These are phyloP conservation scores for Lepidiolamprologus cunningtoni DNA, from an alignment of 2,113 vertebrate species.

Conservation along the genomic window DNA sequence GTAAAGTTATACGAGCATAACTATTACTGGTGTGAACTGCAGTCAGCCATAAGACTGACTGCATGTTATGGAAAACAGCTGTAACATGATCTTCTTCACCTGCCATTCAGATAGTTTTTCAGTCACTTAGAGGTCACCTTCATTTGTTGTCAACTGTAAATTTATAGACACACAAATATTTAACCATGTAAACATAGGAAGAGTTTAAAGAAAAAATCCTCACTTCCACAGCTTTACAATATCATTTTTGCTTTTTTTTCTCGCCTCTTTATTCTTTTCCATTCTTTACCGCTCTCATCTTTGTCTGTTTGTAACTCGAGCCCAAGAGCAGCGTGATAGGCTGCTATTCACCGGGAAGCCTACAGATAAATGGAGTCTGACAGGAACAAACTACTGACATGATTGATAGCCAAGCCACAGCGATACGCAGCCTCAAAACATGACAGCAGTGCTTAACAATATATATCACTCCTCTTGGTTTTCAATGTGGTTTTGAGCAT, in stretches of 20 bases:
- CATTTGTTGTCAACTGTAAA: not conserved
- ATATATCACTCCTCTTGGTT: constrained; percentile 8
- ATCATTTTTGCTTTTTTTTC: not conserved
- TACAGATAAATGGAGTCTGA: constrained; percentile 38
- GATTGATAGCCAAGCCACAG: constrained; percentile 27
- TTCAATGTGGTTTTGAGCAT: not conserved
- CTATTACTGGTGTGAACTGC: not conserved
- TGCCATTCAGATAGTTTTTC: not conserved
- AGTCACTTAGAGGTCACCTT: not conserved
- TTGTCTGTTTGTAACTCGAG: constrained; percentile 42
- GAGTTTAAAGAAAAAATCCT: not conserved
- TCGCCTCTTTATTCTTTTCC: not conserved
- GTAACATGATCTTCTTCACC: not conserved
- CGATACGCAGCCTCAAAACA: constrained; percentile 7
- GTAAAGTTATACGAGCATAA: not conserved
- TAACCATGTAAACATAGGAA: not conserved
- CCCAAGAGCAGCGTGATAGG: not conserved
- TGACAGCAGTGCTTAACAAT: constrained; percentile 9
- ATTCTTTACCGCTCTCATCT: not conserved
- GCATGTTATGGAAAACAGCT: not conserved
- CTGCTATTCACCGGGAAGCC: not conserved
- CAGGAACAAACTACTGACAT: constrained; percentile 36
- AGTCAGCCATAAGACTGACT: not conserved
- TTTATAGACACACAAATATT: not conserved
- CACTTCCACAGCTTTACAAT: not conserved